phyloP scores from a whole-genome alignment of 2,113 vertebrate genomes.

The Desmodus rotundus region DNA sequence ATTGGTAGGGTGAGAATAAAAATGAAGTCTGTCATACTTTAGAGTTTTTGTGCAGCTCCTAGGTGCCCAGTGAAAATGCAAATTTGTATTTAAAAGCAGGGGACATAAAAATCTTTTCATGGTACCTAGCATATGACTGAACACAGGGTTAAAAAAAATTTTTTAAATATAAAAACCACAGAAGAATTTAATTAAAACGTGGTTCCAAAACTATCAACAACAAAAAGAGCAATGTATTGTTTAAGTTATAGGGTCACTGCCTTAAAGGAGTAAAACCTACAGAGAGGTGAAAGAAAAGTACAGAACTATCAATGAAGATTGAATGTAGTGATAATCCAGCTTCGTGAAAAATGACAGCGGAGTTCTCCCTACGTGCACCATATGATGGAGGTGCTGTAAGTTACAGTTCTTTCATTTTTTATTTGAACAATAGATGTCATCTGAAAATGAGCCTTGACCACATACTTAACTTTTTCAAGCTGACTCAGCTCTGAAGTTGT shows the following conservation, averaged over 20 bases:
- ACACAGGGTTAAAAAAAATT: not conserved
- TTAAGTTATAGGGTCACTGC: not conserved
- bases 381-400: not conserved
- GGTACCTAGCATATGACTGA: not conserved
- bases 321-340: not conserved
- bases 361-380: not conserved
- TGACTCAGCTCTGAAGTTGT: not conserved
- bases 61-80: not conserved
- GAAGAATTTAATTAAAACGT: not conserved
- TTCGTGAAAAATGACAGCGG: not conserved
- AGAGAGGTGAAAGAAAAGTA: not conserved
- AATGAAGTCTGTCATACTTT: not conserved
- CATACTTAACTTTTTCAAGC: not conserved
- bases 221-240: not conserved
- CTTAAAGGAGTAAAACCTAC: not conserved
- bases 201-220: not conserved
- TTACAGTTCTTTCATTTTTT: not conserved
- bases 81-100: not conserved
- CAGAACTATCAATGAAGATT: not conserved
- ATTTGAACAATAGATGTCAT: conserved; percentile 24
- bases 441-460: not conserved
- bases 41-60: not conserved
- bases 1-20: not conserved
- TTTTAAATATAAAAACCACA: not conserved
- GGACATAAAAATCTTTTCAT: not conserved